Evolutionary conservation across 2,113 vertebrate genomes (phyloP).

Genomic region (Cairina moschata): DNA sequence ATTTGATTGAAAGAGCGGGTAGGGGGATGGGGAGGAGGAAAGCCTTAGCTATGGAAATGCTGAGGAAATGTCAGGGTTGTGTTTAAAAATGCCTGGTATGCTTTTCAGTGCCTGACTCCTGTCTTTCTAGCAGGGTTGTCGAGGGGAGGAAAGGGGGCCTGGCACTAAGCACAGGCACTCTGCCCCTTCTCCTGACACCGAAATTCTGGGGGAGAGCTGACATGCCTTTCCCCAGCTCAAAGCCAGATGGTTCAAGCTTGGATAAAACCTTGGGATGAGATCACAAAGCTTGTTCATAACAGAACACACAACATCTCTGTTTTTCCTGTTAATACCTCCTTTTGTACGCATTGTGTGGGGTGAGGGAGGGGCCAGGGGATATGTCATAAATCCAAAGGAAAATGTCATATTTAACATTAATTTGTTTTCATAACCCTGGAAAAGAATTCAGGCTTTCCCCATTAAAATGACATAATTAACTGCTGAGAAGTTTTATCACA

Average conservation of each 20-base stretch:
- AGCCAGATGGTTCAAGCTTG: conserved; percentile 86
- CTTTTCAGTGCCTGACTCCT: conserved; percentile 80
- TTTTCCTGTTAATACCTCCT: conserved; percentile 65
- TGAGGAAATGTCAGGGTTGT: conserved; percentile 79
- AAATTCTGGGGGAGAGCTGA: conserved; percentile 85
- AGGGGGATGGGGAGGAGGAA: conserved; percentile 63
- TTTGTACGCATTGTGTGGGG: conserved; percentile 58
- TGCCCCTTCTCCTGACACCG: conserved; percentile 75
- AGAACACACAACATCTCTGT: conserved; percentile 71
- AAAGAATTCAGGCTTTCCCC: conserved; percentile 51
- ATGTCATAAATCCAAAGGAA: conserved; percentile 64
- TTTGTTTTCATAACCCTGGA: conserved; percentile 66
- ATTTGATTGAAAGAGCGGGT: conserved; percentile 77
- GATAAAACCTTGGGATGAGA: conserved; percentile 80
- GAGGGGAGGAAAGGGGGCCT: conserved; percentile 67
- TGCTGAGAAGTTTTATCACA: conserved; percentile 40
- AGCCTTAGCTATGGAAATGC: conserved; percentile 71
- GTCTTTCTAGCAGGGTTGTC: conserved; percentile 70
- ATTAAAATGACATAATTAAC: conserved; percentile 70
- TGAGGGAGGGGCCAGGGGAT: conserved; percentile 21
- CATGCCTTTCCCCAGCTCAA: conserved; percentile 78
- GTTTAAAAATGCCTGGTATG: conserved; percentile 82
- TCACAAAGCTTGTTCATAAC: conserved; percentile 77
- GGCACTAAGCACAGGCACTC: conserved; percentile 53
- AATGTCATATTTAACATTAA: conserved; percentile 67